Base-by-base conservation (phyloP, 30 jellyfish, hydroid and myxozoan species). In the Hydra vulgaris region DNA sequence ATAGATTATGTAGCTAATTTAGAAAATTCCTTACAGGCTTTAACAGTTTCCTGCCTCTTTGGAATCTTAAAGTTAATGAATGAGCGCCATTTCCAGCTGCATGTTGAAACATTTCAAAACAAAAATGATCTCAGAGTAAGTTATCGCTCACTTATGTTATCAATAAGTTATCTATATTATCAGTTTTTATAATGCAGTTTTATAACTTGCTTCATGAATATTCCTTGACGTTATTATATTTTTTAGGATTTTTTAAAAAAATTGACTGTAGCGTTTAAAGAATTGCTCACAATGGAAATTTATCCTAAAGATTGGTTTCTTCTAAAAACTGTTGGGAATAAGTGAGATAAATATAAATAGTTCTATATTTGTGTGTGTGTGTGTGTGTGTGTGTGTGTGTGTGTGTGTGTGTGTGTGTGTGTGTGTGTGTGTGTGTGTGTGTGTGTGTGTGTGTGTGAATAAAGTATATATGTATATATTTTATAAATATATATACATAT, bases 251-350 rank as follows among this genome's bases (percentile, higher is more conserved):
- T 92, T 69, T 70, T 92, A 75, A 92, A 83, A 89, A 92, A 92
- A 78, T 71, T 92, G 18, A 26, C 84, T 15, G 98, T 92, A 18
- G 95, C 98, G 12, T 86, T 86, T 89, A 83, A 86, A 74, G 90
- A 86, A 40, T 75, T 92, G 71, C 88, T 92, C 19, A 82, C 94
- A 16, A 83, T 87, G 74, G 98, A 92, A 23, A 83, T 87, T 18
- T 92, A 81, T 79, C 98, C 98, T 1, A 77, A 84, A 22, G 98
- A 92, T 80, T 92, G 98, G 98, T 87, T 86, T 81, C 90, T 84
- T 61, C 87, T 92, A 79, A 79, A 86, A 21, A 92, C 88, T 22
- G 88, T 87, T 66, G 81, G 88, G 0, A 87, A 92, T 85, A 87
- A 92, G 98, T 92, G 87, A 19, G 95, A 69, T 12, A 40, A 40